A percentile compares a stretch with the other conserved stretches of the same genome.
Conservation (phyloP, 2,797 vertebrate genomes). For the Aphelocoma californica region DNA sequence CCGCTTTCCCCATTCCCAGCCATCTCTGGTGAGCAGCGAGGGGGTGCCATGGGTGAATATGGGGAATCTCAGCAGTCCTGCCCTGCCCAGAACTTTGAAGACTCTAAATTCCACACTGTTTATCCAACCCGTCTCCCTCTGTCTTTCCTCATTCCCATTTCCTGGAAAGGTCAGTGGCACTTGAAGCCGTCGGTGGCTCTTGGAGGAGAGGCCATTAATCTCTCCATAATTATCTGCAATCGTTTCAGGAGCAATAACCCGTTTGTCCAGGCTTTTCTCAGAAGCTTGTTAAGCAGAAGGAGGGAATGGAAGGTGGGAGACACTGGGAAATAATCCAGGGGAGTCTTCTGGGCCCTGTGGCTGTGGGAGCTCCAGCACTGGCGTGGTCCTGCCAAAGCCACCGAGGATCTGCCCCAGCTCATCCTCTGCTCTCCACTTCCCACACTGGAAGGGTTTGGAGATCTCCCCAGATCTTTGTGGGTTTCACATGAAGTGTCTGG, state of each 20-base stretch:
- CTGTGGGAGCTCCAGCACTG: not conserved
- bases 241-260: conserved; percentile 37
- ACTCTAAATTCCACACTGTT: not conserved
- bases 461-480: not conserved
- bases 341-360: not conserved
- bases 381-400: rapidly evolving
- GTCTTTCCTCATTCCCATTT: not conserved
- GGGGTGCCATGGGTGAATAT: rapidly evolving
- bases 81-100: not conserved
- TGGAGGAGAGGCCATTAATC: conserved; percentile 1
- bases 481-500: not conserved
- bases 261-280: not conserved
- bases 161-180: conserved; percentile 15
- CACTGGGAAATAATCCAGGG: not conserved
- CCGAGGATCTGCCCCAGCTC: not conserved
- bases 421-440: not conserved
- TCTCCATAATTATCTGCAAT: not conserved
- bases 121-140: not conserved
- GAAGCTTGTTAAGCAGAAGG: not conserved
- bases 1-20: not conserved
- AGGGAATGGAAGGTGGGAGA: not conserved
- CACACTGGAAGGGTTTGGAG: not conserved
- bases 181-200: not conserved
- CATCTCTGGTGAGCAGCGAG: not conserved
- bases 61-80: not conserved